Evolutionary conservation across 2,797 vertebrate genomes (phyloP).

Genomic region (Chaunax sp.): DNA sequence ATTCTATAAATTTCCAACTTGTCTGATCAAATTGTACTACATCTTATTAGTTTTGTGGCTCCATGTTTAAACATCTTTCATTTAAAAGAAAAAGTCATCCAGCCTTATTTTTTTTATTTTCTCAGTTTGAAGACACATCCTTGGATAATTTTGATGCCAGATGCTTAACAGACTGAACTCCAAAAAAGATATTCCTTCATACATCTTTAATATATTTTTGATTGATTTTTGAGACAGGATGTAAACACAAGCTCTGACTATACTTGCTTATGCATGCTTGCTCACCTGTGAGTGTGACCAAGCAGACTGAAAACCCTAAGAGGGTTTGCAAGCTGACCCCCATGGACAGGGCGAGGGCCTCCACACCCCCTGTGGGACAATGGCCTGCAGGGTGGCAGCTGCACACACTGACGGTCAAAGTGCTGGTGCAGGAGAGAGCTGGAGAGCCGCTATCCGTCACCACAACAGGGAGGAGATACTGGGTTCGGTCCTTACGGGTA

Average conservation of each 20-base stretch:
- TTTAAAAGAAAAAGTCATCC: slow-evolving; percentile 4
- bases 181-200: too few relatives aligned
- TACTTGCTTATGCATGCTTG: neutral
- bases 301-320: slow-evolving; percentile 84
- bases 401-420: slow-evolving; percentile 90
- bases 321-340: slow-evolving; percentile 85
- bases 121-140: neutral
- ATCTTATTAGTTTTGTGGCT: neutral
- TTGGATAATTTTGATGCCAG: slow-evolving; percentile 1
- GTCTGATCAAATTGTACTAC: too few relatives aligned
- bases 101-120: neutral
- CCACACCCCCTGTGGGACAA: slow-evolving; percentile 78
- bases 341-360: slow-evolving; percentile 83
- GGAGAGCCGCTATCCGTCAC: slow-evolving; percentile 91
- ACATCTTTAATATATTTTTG: too few relatives aligned
- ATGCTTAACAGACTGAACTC: slow-evolving; percentile 9
- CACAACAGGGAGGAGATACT: slow-evolving; percentile 87
- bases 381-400: slow-evolving; percentile 85
- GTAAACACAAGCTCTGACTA: too few relatives aligned
- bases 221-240: too few relatives aligned
- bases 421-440: slow-evolving; percentile 89
- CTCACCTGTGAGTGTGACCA: slow-evolving; percentile 88
- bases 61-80: neutral
- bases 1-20: too few relatives aligned
- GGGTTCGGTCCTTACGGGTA: slow-evolving; percentile 83